Percentiles rank a stretch among this genome's conserved stretches.
phyloP scores from a whole-genome alignment of 2,888 invertebrate species.

The Archips crataeganus region DNA sequence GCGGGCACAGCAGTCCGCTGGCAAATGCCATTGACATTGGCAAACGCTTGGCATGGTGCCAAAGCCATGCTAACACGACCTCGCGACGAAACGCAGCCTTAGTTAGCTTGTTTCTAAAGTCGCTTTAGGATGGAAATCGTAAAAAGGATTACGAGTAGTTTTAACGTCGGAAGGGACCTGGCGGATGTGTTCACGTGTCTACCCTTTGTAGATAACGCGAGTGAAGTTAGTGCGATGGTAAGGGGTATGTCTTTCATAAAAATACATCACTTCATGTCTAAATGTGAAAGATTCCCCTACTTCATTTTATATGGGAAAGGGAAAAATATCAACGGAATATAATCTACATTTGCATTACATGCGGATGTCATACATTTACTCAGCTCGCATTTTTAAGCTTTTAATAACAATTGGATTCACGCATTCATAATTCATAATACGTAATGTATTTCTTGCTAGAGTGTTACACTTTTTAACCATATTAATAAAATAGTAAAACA shows the following conservation, averaged over 20 bases:
- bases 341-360: neutral
- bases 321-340: neutral
- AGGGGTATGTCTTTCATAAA: conserved; percentile 31
- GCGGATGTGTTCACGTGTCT: conserved; percentile 26
- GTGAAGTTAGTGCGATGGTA: conserved; percentile 13
- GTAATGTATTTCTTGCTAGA: neutral
- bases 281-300: conserved; percentile 7
- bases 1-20: conserved; percentile 55
- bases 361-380: neutral
- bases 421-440: neutral
- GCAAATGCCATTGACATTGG: conserved; percentile 76
- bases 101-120: conserved; percentile 10
- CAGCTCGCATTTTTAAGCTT: neutral
- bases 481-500: no score
- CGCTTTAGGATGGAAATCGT: conserved; percentile 7
- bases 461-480: neutral
- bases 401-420: neutral
- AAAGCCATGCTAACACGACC: conserved; percentile 49
- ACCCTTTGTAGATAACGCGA: conserved; percentile 19
- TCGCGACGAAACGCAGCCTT: conserved; percentile 48
- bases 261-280: conserved; percentile 28
- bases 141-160: conserved; percentile 9
- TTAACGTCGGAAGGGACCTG: conserved; percentile 10
- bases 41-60: conserved; percentile 60
- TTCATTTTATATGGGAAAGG: conserved; percentile 2